Evolutionary conservation across 2,888 invertebrate genomes (phyloP), one percentile per base, ranked within the genome.

Genomic region (Icerya purchasi): DNA sequence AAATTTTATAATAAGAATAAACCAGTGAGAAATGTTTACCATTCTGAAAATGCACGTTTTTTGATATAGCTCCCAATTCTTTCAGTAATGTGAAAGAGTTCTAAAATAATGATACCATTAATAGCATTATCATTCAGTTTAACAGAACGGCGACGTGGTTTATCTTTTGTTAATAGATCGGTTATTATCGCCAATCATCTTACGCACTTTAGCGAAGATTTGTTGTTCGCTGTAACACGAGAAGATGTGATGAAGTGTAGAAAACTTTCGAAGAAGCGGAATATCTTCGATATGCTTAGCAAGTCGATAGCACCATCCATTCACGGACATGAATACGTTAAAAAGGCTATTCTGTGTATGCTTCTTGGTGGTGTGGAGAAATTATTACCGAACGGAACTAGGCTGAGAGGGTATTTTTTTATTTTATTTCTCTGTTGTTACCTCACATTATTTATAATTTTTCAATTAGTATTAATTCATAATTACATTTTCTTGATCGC

Each of bases 271-370:
- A 83, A 78, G 66, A 76, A 78, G 58, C 77, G 83, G 59, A 84
- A 92, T 70, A 85, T 93, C 63, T 97, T 96, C 70, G 87, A 93
- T 59, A 72, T 91, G 61, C 75, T 99, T 36, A 80, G 90, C 58
- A 85, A 86, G 68, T 97, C 97, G 0, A 73, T 98, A 58, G 98
- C 98, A 0, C 98, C 98, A 0, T 94, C 97, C 0, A 99, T 99
- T 69, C 91, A 94, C 67, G 98, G 98, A 0, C 92, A 98, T 68
- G 86, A 90, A 24, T 93, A 83, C 69, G 91, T 97, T 5, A 99
- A 98, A 73, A 88, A 87, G 69, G 97, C 98, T 0, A 87, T 98
- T 62, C 75, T 99, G 23, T 96, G 96, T 69, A 77, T 96, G 68
- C 72, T 98, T 60, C 75, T 98, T 3, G 97, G 98, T 0, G 98